Evolutionary conservation across 1,140 invertebrate species (phyloP).

Genomic region (Temnothorax longispinosus): DNA sequence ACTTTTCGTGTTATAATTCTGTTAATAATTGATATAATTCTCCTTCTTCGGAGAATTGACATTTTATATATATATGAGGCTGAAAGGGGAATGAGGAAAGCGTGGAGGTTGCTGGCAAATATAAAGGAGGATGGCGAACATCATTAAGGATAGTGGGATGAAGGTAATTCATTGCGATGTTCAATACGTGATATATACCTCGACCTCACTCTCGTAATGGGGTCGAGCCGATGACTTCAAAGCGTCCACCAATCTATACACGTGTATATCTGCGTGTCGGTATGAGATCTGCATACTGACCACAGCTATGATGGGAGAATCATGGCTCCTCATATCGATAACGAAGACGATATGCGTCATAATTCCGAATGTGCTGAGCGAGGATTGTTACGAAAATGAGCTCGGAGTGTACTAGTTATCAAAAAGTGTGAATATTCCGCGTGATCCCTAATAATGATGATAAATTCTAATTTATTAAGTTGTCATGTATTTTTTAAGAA

Average conservation of each 20-base stretch:
- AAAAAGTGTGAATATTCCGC: not conserved
- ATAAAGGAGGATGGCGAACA: not conserved
- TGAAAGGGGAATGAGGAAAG: not conserved
- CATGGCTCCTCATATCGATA: constrained; percentile 14
- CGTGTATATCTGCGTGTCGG: not conserved
- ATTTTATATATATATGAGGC: not conserved
- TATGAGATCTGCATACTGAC: constrained; percentile 2
- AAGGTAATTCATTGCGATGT: constrained; percentile 8
- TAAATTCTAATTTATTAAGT: not conserved
- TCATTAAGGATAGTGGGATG: not conserved
- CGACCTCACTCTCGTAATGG: constrained; percentile 45
- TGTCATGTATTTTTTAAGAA: not conserved
- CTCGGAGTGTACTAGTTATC: not conserved
- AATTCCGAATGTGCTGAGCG: not conserved
- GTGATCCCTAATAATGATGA: not conserved
- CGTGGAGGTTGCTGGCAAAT: not conserved
- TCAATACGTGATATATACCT: constrained; percentile 2
- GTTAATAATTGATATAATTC: not conserved
- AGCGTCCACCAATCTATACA: constrained; percentile 24
- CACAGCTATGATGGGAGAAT: not conserved
- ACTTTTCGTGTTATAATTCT: constrained; percentile 13
- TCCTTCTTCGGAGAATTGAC: not conserved
- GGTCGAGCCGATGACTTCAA: constrained; percentile 32
- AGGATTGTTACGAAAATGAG: not conserved
- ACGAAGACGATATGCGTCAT: not conserved